A percentile compares a stretch with the other conserved stretches of the same genome.
Conservation (phyloP, 2,888 invertebrate species). For the Cantharis rufa region DNA sequence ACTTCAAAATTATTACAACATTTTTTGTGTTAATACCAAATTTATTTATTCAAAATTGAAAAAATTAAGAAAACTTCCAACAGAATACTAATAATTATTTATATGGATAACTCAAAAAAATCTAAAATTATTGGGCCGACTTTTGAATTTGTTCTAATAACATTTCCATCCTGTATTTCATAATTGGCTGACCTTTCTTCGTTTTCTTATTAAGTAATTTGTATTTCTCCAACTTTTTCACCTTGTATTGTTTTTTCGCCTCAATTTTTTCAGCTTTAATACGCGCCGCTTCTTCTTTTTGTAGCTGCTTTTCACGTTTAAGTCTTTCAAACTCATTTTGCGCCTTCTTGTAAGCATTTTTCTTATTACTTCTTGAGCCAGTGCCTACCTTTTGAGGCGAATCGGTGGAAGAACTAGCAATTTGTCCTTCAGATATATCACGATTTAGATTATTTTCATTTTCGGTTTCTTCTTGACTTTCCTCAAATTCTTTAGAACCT, state of each 20-base stretch:
- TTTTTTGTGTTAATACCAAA: background rate
- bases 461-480: slow-evolving; percentile 27
- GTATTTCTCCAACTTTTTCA: slow-evolving; percentile 70
- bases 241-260: slow-evolving; percentile 69
- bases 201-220: slow-evolving; percentile 78
- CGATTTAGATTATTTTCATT: slow-evolving; percentile 38
- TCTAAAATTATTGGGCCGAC: slow-evolving; percentile 14
- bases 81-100: background rate
- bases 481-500: too few species aligned
- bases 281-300: slow-evolving; percentile 57
- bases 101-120: background rate
- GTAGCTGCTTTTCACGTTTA: slow-evolving; percentile 61
- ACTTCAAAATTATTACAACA: background rate
- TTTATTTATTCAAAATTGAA: background rate
- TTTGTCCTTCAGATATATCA: slow-evolving; percentile 30
- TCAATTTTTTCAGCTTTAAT: slow-evolving; percentile 63
- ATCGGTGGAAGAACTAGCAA: background rate
- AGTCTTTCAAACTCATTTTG: slow-evolving; percentile 61
- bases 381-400: background rate
- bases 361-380: slow-evolving; percentile 13
- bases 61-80: background rate
- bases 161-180: slow-evolving; percentile 79
- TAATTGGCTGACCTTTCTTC: slow-evolving; percentile 82
- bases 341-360: slow-evolving; percentile 58
- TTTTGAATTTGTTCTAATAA: slow-evolving; percentile 75